A percentile compares a stretch with the other conserved stretches of the same genome.
Evolutionary conservation across 2,888 invertebrate species (phyloP).

Genomic region (Rhimphoctona megacephalus): DNA sequence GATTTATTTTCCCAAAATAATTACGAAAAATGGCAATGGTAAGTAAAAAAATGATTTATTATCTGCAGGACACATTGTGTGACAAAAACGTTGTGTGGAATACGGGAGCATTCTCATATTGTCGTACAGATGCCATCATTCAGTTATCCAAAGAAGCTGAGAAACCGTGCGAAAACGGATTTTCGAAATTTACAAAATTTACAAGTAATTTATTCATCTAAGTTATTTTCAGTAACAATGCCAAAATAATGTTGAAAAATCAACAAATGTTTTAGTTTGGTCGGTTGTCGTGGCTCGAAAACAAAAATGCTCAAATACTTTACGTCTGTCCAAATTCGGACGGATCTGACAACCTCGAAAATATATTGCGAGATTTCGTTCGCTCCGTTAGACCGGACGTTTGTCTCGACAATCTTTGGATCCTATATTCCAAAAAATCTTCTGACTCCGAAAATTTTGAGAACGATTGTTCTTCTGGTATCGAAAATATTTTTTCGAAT

Average conservation of each 20-base stretch:
- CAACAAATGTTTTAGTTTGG: constrained; percentile 65
- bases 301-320: constrained; percentile 68
- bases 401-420: constrained; percentile 68
- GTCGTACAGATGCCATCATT: constrained; percentile 72
- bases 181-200: constrained; percentile 70
- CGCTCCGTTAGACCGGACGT: constrained; percentile 69
- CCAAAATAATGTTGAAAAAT: neutral
- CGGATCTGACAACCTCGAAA: constrained; percentile 57
- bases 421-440: constrained; percentile 61
- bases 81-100: constrained; percentile 69
- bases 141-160: constrained; percentile 68
- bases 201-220: constrained; percentile 64
- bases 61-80: constrained; percentile 68
- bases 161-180: constrained; percentile 50
- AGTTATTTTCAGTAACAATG: neutral
- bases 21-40: neutral
- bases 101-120: constrained; percentile 64
- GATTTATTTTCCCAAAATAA: neutral
- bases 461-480: constrained; percentile 52
- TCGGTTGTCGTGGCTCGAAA: constrained; percentile 73
- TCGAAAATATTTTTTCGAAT: constrained; percentile 69
- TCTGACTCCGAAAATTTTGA: constrained; percentile 7
- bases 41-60: neutral
- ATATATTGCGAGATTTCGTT: constrained; percentile 60
- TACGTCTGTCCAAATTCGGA: constrained; percentile 69